Conservation (phyloP, 2,113 vertebrate genomes). For the Notiomystis cincta region DNA sequence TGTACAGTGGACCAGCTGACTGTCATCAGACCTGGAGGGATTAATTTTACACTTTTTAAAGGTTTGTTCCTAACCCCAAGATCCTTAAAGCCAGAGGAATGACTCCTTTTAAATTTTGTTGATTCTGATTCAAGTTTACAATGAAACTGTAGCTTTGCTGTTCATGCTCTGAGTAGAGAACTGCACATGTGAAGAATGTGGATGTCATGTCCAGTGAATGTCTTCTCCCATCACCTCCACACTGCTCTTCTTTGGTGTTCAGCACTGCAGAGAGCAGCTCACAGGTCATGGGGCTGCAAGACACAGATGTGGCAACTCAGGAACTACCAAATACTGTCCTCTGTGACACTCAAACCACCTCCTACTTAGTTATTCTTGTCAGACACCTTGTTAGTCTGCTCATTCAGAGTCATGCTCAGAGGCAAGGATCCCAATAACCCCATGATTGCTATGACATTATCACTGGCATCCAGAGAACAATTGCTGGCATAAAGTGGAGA, state of each 20-base stretch:
- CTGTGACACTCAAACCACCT: background rate
- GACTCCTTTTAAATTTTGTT: background rate
- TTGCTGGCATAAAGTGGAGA: background rate
- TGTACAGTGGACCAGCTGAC: background rate
- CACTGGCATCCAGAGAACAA: background rate
- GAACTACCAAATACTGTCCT: background rate
- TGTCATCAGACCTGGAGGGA: background rate
- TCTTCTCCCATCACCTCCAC: background rate
- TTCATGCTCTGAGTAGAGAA: background rate
- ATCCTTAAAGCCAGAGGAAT: background rate
- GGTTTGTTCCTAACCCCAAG: background rate
- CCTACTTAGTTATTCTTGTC: background rate
- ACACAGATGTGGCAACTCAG: background rate
- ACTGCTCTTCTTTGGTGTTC: background rate
- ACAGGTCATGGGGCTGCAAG: background rate
- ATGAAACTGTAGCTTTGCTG: background rate
- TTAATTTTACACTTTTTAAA: background rate
- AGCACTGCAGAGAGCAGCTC: background rate
- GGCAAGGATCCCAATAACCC: background rate
- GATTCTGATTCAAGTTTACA: background rate
- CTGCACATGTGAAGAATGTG: background rate
- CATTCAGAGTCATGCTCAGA: background rate
- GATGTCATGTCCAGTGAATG: background rate
- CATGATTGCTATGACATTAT: accelerated
- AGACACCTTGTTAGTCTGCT: background rate